A percentile compares a stretch with the other conserved stretches of the same genome.
These are phyloP conservation scores for Beroe forskalii DNA, from an alignment of 37 sponge, comb jelly and placozoan species.

Conservation along the genomic window DNA sequence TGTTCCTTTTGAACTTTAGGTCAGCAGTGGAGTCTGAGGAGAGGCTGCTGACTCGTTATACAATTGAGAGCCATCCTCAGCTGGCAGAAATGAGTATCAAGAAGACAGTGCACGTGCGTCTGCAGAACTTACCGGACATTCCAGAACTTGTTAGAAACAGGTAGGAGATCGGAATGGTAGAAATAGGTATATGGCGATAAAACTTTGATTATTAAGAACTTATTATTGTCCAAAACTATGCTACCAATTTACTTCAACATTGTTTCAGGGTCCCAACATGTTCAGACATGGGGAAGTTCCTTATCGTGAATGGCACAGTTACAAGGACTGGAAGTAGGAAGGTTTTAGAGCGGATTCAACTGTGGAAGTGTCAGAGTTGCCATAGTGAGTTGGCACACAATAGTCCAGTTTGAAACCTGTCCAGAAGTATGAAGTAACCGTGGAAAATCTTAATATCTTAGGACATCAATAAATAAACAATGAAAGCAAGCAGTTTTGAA, in stretches of 20 bases:
- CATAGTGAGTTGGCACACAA: constrained; percentile 20
- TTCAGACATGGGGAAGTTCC: constrained; percentile 10
- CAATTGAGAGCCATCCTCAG: neutral
- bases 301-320: constrained; percentile 41
- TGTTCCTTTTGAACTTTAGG: too few species aligned
- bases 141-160: constrained; percentile 1
- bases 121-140: constrained; percentile 6
- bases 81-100: neutral
- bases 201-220: too few species aligned
- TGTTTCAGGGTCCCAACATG: constrained; percentile 3
- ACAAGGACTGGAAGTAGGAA: constrained; percentile 32
- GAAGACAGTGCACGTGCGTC: constrained; percentile 4
- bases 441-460: too few species aligned
- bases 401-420: too few species aligned
- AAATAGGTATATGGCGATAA: too few species aligned
- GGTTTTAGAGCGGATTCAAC: constrained; percentile 23
- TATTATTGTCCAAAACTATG: too few species aligned
- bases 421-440: too few species aligned
- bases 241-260: too few species aligned
- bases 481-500: too few species aligned
- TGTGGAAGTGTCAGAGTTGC: constrained; percentile 23
- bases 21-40: constrained; percentile 4
- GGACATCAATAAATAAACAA: too few species aligned
- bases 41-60: neutral
- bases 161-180: too few species aligned